These are phyloP conservation scores for Rhagium mordax DNA, from an alignment of 2,888 invertebrate species.

Conservation along the genomic window DNA sequence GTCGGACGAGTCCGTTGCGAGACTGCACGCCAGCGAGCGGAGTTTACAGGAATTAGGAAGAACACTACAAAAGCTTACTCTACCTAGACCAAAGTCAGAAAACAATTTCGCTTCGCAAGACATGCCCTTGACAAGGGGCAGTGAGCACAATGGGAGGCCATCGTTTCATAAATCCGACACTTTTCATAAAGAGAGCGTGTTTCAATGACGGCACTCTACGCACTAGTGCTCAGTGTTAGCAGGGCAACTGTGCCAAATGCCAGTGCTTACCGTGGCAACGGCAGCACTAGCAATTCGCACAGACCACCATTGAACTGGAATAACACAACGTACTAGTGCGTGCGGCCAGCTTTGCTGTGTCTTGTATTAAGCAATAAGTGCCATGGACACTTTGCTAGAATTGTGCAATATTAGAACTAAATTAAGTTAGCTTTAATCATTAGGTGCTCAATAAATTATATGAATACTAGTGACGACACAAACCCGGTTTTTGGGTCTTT, in stretches of 20 bases:
- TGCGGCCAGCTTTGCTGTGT: conserved; percentile 39
- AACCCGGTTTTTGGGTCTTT: conserved; percentile 60
- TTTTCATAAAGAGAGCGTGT: conserved; percentile 79
- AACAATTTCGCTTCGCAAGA: conserved; percentile 83
- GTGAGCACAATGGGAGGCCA: conserved; percentile 73
- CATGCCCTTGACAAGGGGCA: conserved; percentile 76
- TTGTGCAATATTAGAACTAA: conserved; percentile 71
- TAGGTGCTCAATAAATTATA: conserved; percentile 71
- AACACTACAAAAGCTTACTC: conserved; percentile 79
- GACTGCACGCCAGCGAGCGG: conserved; percentile 66
- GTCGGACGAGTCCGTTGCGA: conserved; percentile 80
- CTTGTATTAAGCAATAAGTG: conserved; percentile 59
- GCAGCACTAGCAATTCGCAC: conserved; percentile 59
- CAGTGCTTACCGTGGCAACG: conserved; percentile 59
- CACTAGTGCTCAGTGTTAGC: conserved; percentile 73
- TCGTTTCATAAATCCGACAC: conserved; percentile 87
- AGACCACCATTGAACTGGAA: conserved; percentile 57
- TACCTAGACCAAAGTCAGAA: conserved; percentile 88
- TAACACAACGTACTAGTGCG: conserved; percentile 56
- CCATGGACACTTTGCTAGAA: conserved; percentile 68
- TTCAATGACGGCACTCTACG: conserved; percentile 83
- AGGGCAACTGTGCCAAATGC: conserved; percentile 59
- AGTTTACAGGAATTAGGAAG: conserved; percentile 74
- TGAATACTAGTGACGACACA: conserved; percentile 51
- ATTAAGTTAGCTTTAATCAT: conserved; percentile 70